Percentiles rank a stretch among this genome's conserved stretches.
These are phyloP conservation scores for Machimus rusticus DNA, from an alignment of 2,888 invertebrate species.

Conservation along the genomic window DNA sequence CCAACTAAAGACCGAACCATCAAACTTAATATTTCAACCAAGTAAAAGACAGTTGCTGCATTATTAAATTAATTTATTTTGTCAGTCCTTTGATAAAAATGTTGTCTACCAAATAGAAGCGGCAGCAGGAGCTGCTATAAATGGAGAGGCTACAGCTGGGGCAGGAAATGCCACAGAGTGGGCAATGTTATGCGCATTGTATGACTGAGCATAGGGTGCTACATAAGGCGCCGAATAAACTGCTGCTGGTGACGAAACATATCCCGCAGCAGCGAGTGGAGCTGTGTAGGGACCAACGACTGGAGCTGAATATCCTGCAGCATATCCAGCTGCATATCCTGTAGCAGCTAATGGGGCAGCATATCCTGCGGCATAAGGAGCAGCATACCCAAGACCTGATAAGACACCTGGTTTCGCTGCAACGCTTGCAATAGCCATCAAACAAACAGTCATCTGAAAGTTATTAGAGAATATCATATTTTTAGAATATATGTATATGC, in stretches of 20 bases:
- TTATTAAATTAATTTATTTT: background rate
- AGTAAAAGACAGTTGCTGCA: background rate
- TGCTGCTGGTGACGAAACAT: conserved; percentile 43
- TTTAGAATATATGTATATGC: background rate
- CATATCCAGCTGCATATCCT: conserved; percentile 45
- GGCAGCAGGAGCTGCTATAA: background rate
- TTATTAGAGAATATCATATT: background rate
- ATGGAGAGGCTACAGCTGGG: conserved; percentile 31
- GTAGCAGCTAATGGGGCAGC: conserved; percentile 40
- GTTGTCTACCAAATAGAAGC: background rate
- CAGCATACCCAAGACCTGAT: conserved; percentile 39
- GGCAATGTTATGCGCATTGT: conserved; percentile 31
- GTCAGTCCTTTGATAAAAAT: background rate
- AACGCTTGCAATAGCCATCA: conserved; percentile 45
- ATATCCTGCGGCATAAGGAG: conserved; percentile 8
- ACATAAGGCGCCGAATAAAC: conserved; percentile 47
- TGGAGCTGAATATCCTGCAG: conserved; percentile 40
- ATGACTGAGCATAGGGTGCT: background rate
- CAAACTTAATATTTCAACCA: background rate
- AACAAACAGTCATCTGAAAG: conserved; percentile 42
- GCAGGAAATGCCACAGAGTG: conserved; percentile 39
- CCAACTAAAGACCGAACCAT: background rate
- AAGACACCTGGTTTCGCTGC: conserved; percentile 48
- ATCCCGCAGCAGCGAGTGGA: conserved; percentile 37
- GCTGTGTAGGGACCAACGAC: background rate